Percentiles rank a stretch among this genome's conserved stretches.
Evolutionary conservation across 2,888 invertebrate genomes (phyloP).

Genomic region (Heterodera filipjevi): DNA sequence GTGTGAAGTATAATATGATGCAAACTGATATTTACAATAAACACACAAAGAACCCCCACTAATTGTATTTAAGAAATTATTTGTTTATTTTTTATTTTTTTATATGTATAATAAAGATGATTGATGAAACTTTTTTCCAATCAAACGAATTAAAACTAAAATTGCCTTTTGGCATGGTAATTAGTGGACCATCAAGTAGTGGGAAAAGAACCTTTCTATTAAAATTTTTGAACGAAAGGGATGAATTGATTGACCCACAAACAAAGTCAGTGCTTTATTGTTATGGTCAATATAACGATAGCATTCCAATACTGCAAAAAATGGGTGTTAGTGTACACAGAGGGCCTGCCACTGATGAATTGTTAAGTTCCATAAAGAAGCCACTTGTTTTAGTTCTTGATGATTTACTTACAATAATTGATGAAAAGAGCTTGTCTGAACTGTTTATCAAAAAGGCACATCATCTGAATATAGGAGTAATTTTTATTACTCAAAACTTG

Average conservation of each 20-base stretch:
- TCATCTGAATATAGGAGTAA: constrained; percentile 20
- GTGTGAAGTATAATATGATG: not conserved
- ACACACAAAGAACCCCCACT: not conserved
- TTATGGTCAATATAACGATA: not conserved
- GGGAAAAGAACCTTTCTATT: not conserved
- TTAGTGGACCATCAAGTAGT: not conserved
- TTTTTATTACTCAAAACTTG: constrained; percentile 32
- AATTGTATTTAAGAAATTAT: not conserved
- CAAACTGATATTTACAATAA: not conserved
- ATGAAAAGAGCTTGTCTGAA: constrained; percentile 19
- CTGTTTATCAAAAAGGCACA: constrained; percentile 34
- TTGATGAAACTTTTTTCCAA: not conserved
- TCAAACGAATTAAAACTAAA: not conserved
- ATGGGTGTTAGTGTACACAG: not conserved
- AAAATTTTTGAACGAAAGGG: not conserved
- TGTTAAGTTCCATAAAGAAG: not conserved
- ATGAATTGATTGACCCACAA: not conserved
- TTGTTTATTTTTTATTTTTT: not conserved
- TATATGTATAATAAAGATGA: not conserved
- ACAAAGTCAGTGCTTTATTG: not conserved
- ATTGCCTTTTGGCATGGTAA: not conserved
- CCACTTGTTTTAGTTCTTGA: constrained; percentile 26
- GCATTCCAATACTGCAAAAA: not conserved
- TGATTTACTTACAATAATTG: constrained; percentile 24
- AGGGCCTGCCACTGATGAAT: constrained; percentile 24